Evolutionary conservation across 2,113 vertebrate species (phyloP), one percentile per base, ranked within the genome.

Genomic region (Hippocampus abdominalis): DNA sequence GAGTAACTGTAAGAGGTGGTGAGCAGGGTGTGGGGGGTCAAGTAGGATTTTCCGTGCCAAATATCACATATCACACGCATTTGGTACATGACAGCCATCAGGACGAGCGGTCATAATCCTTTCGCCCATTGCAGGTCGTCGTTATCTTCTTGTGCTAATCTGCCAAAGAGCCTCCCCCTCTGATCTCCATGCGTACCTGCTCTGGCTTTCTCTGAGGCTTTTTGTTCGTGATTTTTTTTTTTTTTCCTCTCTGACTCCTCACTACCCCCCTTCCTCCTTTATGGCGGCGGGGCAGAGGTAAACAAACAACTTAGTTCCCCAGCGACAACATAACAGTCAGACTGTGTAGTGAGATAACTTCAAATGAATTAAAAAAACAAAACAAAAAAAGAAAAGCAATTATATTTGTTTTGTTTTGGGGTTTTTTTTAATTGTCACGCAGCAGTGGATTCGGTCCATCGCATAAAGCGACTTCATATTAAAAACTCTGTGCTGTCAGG

Each of bases 271-370:
- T 21, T 3, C 9, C 7, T 7, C 21, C 18, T 85, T 85, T 84
- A 74, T 86, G 74, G 66, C 46, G 23, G 69, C 51, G 42, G 71
- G 16, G 66, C 56, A 25, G 64, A 59, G 15, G 61, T 84, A 87
- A 94, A 95, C 91, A 93, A 91, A 93, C 94, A 36, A 93, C 48
- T n/a, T 60, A n/a, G 15, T 75, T 54, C 21, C 51, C 51, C 51
- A 54, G 7, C 6, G 9, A 54, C 51, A 54, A 11, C n/a, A 54
- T 54, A 54, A 54, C 21, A 53, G 51, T 53, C 8, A 54, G 51
- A n/a, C 21, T 1, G 9, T 23, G 51, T 3, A 10, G 21, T 54
- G 21, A 54, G 51, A 11, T 54, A 9, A 54, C 20, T 53, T 53
- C 21, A n/a, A 53, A 53, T 53, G 49, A 53, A n/a, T 18, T 29